Percentiles rank a stretch among this genome's conserved stretches.
phyloP scores from a whole-genome alignment of 2,888 invertebrate species.

The Eulithis prunata region DNA sequence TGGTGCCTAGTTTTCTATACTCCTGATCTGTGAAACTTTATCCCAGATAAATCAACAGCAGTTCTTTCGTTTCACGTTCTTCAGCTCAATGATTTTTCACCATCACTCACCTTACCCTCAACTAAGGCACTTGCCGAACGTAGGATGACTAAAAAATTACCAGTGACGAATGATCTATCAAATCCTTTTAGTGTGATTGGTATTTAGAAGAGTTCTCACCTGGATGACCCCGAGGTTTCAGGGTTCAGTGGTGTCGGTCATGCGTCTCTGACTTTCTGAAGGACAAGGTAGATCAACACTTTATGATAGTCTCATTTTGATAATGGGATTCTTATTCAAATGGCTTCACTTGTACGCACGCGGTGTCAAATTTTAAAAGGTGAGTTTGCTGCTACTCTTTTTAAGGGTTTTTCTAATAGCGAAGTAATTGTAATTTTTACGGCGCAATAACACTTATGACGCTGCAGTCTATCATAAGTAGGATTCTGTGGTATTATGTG shows the following conservation, averaged over 20 bases:
- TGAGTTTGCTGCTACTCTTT: too few species aligned
- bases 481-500: background rate
- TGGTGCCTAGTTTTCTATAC: too few species aligned
- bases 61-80: too few species aligned
- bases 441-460: too few species aligned
- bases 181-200: conserved; percentile 16
- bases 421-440: too few species aligned
- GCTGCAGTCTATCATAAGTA: background rate
- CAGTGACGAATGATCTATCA: background rate
- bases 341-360: background rate
- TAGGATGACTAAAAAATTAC: background rate
- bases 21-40: too few species aligned
- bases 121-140: too few species aligned
- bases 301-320: conserved; percentile 6
- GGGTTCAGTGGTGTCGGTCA: conserved; percentile 39
- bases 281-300: conserved; percentile 22
- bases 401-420: too few species aligned
- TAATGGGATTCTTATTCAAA: conserved; percentile 1
- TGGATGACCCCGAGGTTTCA: conserved; percentile 29
- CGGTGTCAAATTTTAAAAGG: background rate
- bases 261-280: conserved; percentile 30
- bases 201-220: conserved; percentile 33
- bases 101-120: too few species aligned
- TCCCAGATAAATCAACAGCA: too few species aligned
- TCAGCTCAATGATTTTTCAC: too few species aligned